Conservation (phyloP, 1,140 invertebrate genomes). For the Microplitis demolitor region DNA sequence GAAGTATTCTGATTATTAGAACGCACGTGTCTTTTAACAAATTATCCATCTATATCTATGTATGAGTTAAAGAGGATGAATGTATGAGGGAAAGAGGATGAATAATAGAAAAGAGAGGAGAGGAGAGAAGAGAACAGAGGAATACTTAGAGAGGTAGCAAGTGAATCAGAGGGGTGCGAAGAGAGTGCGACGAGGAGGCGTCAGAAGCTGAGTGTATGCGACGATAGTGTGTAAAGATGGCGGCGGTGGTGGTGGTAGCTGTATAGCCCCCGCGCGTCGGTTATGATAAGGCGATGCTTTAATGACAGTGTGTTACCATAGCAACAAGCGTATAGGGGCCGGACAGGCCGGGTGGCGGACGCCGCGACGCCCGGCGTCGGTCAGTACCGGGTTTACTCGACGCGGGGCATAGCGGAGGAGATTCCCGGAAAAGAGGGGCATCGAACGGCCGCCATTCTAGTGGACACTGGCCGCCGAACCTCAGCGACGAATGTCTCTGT, state of each 20-base stretch:
- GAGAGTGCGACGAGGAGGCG: background rate
- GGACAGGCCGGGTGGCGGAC: slow-evolving; percentile 53
- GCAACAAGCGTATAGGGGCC: slow-evolving; percentile 56
- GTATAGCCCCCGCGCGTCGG: slow-evolving; percentile 54
- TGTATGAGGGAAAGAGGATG: slow-evolving; percentile 6
- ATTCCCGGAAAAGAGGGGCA: slow-evolving; percentile 33
- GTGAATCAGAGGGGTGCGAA: slow-evolving; percentile 4
- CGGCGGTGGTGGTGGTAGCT: slow-evolving; percentile 47
- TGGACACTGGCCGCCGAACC: slow-evolving; percentile 53
- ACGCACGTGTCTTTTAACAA: slow-evolving; percentile 22
- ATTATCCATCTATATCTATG: background rate
- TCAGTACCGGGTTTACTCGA: slow-evolving; percentile 42
- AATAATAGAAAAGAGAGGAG: slow-evolving; percentile 6
- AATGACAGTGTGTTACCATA: slow-evolving; percentile 60
- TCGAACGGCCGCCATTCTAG: slow-evolving; percentile 56
- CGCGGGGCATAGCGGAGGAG: slow-evolving; percentile 32
- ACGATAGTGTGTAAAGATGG: slow-evolving; percentile 46
- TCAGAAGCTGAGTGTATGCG: slow-evolving; percentile 22
- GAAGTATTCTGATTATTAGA: background rate
- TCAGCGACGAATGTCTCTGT: slow-evolving; percentile 55
- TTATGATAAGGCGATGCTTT: slow-evolving; percentile 65
- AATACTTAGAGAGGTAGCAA: slow-evolving; percentile 16
- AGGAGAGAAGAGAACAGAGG: slow-evolving; percentile 2
- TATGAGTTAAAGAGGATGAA: slow-evolving; percentile 7
- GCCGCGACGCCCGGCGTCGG: slow-evolving; percentile 59